Percentiles rank a stretch among this genome's conserved stretches.
Evolutionary conservation across 2,888 invertebrate genomes (phyloP).

Genomic region (Campoplex capitator): DNA sequence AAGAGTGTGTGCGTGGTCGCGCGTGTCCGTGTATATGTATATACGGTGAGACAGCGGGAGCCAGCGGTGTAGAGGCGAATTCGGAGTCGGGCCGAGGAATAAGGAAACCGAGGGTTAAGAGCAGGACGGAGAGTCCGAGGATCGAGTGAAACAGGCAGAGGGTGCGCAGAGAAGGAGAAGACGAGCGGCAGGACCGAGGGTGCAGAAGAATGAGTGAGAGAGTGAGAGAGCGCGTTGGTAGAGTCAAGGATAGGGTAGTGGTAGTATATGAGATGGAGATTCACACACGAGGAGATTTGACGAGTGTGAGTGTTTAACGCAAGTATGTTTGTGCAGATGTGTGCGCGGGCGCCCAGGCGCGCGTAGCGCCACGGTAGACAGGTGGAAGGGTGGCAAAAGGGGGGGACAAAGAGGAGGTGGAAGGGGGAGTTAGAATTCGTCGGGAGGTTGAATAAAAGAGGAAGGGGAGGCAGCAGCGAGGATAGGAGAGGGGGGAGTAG

Average conservation of each 20-base stretch:
- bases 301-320: conserved; percentile 25
- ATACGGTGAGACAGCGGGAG: conserved; percentile 1
- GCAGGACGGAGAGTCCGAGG: conserved; percentile 62
- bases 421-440: conserved; percentile 70
- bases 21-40: conserved; percentile 19
- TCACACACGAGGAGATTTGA: conserved; percentile 29
- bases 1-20: conserved; percentile 36
- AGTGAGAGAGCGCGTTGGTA: conserved; percentile 38
- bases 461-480: conserved; percentile 63
- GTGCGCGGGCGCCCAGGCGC: conserved; percentile 69
- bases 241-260: conserved; percentile 74
- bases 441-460: conserved; percentile 66
- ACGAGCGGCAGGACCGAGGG: conserved; percentile 44
- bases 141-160: conserved; percentile 53
- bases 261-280: conserved; percentile 62
- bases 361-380: conserved; percentile 77
- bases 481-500: conserved; percentile 73
- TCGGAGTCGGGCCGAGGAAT: conserved; percentile 66
- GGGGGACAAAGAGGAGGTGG: conserved; percentile 67
- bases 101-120: conserved; percentile 64
- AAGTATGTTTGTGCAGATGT: conserved; percentile 59
- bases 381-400: conserved; percentile 82
- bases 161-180: conserved; percentile 61
- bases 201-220: conserved; percentile 42
- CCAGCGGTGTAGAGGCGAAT: conserved; percentile 67